Evolutionary conservation across 2,113 vertebrate genomes (phyloP).

Genomic region (Leucoraja erinaceus): DNA sequence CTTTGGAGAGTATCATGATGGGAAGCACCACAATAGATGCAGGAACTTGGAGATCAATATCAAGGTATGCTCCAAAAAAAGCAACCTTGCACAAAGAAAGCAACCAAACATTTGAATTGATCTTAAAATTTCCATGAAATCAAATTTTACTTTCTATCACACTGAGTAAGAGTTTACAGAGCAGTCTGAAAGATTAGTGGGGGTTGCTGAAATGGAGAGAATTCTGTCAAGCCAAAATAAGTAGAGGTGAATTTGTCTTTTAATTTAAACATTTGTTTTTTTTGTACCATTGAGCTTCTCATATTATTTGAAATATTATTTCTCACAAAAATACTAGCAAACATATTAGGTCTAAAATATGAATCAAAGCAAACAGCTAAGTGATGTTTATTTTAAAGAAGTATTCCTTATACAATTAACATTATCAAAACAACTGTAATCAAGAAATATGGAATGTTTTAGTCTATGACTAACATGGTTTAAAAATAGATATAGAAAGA

Average conservation of each 20-base stretch:
- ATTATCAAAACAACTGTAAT: too few relatives aligned
- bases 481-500: too few relatives aligned
- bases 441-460: too few relatives aligned
- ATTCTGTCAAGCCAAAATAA: neutral
- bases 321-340: neutral
- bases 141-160: neutral
- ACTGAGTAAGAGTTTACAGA: neutral
- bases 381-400: too few relatives aligned
- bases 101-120: neutral
- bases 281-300: neutral
- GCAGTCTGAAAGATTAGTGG: neutral
- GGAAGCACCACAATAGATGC: neutral
- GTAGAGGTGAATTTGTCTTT: neutral
- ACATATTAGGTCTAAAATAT: too few relatives aligned
- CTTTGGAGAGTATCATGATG: neutral
- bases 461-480: too few relatives aligned
- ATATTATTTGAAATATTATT: neutral
- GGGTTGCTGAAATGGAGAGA: neutral
- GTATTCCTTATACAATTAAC: too few relatives aligned
- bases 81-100: neutral
- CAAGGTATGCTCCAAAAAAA: neutral
- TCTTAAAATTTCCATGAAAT: conserved; percentile 1
- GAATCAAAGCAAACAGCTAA: too few relatives aligned
- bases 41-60: neutral
- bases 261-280: neutral